phyloP scores from a whole-genome alignment of 2,888 invertebrate genomes.

The Eudemis profundana region DNA sequence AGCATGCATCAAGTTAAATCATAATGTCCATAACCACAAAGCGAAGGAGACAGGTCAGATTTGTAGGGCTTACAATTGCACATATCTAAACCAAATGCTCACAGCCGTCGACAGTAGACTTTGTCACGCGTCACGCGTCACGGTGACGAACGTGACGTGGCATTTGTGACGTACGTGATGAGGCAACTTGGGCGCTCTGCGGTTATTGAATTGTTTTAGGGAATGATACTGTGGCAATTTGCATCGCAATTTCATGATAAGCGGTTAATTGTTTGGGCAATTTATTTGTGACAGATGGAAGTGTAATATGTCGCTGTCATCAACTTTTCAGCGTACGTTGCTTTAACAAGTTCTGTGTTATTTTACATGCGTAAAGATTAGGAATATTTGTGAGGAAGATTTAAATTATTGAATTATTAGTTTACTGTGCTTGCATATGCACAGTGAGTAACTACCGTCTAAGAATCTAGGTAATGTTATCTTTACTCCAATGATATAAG shows the following conservation, averaged over 20 bases:
- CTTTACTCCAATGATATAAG: too few species aligned
- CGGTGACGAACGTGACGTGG: constrained; percentile 37
- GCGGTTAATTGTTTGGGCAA: constrained; percentile 5
- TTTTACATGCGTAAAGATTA: too few species aligned
- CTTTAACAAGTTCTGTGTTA: too few species aligned
- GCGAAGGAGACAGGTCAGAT: constrained; percentile 20
- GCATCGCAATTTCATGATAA: constrained; percentile 32
- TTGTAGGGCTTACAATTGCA: constrained; percentile 26
- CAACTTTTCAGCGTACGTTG: neutral
- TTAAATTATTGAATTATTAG: too few species aligned
- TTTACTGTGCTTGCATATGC: too few species aligned
- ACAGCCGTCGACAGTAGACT: constrained; percentile 35
- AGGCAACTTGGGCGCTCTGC: constrained; percentile 8
- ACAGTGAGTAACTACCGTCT: too few species aligned
- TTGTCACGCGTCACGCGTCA: constrained; percentile 36
- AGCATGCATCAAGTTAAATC: neutral
- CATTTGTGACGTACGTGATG: constrained; percentile 38
- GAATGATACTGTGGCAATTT: constrained; percentile 36
- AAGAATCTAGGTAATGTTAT: too few species aligned
- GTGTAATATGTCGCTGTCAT: neutral
- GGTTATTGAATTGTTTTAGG: constrained; percentile 43
- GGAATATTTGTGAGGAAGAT: too few species aligned
- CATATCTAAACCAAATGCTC: constrained; percentile 21
- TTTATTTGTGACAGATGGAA: constrained; percentile 18
- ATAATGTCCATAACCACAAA: constrained; percentile 19